A percentile compares a stretch with the other conserved stretches of the same genome.
Conservation (phyloP, 1,140 invertebrate genomes). For the Nomia melanderi region DNA sequence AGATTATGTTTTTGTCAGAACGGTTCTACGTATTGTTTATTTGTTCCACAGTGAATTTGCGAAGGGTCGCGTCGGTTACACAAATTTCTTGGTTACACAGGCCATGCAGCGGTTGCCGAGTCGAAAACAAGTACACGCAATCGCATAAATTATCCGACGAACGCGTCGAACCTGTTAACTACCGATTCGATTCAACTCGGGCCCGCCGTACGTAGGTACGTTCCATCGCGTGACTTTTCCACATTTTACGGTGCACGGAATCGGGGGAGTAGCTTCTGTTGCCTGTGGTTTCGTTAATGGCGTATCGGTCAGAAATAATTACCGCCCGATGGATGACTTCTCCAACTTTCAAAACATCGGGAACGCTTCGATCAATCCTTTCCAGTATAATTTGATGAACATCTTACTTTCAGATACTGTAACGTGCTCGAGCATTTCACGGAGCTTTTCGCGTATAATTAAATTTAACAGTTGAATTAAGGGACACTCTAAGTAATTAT, state of each 20-base stretch:
- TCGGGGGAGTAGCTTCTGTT: background rate
- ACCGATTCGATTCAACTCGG: conserved; percentile 25
- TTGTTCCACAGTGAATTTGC: too few relatives aligned
- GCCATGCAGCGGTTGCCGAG: background rate
- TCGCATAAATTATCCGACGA: background rate
- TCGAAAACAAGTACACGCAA: conserved; percentile 20
- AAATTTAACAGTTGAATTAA: too few relatives aligned
- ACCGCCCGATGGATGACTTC: background rate
- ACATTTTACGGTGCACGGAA: conserved; percentile 17
- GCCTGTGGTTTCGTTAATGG: conserved; percentile 20
- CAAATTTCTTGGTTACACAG: background rate
- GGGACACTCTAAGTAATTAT: too few relatives aligned
- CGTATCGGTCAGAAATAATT: conserved; percentile 26
- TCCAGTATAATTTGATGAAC: background rate
- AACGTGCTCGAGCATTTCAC: too few relatives aligned
- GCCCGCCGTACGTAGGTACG: background rate
- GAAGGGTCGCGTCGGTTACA: too few relatives aligned
- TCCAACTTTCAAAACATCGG: background rate
- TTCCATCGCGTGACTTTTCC: conserved; percentile 47
- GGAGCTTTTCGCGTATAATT: too few relatives aligned
- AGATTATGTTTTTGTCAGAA: too few relatives aligned
- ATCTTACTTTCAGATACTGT: too few relatives aligned
- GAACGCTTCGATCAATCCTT: background rate
- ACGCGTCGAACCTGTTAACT: conserved; percentile 38
- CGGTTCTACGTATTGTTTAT: too few relatives aligned